phyloP scores from a whole-genome alignment of 2,113 vertebrate species.

The Enhydra lutris region DNA sequence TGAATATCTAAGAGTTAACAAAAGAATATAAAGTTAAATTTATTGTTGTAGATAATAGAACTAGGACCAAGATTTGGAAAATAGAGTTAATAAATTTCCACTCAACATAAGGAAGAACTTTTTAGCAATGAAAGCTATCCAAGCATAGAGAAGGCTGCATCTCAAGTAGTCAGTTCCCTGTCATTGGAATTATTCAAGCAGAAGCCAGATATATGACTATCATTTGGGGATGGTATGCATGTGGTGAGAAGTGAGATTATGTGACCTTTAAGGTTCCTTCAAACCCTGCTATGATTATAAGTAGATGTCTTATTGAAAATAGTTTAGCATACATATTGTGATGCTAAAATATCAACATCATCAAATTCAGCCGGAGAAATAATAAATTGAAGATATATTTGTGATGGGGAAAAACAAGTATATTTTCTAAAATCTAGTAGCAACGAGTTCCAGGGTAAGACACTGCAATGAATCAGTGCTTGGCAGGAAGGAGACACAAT shows the following conservation, averaged over 20 bases:
- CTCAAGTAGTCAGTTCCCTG: slow-evolving; percentile 70
- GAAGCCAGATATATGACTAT: slow-evolving; percentile 72
- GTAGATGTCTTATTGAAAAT: slow-evolving; percentile 57
- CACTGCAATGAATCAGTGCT: slow-evolving; percentile 56
- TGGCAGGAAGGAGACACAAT: slow-evolving; percentile 52
- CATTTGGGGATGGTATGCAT: slow-evolving; percentile 50
- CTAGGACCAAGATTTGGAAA: slow-evolving; percentile 41
- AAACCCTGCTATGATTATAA: slow-evolving; percentile 48
- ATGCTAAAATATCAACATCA: background rate
- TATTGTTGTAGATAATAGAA: slow-evolving; percentile 35
- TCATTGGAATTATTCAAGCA: slow-evolving; percentile 71
- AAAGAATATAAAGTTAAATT: slow-evolving; percentile 37
- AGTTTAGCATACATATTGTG: background rate
- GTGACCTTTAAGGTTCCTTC: slow-evolving; percentile 68
- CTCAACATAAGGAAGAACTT: slow-evolving; percentile 69
- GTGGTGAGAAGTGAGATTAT: slow-evolving; percentile 43
- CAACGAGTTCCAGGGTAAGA: slow-evolving; percentile 27
- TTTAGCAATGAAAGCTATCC: slow-evolving; percentile 70
- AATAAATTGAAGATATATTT: background rate
- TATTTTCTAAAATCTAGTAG: slow-evolving; percentile 51
- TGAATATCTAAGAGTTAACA: slow-evolving; percentile 35
- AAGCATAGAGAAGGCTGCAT: slow-evolving; percentile 72
- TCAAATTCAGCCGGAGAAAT: background rate
- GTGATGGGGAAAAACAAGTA: slow-evolving; percentile 15
- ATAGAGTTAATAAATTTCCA: slow-evolving; percentile 75